phyloP scores from a whole-genome alignment of 2,113 vertebrate species.

The Seriola quinqueradiata region DNA sequence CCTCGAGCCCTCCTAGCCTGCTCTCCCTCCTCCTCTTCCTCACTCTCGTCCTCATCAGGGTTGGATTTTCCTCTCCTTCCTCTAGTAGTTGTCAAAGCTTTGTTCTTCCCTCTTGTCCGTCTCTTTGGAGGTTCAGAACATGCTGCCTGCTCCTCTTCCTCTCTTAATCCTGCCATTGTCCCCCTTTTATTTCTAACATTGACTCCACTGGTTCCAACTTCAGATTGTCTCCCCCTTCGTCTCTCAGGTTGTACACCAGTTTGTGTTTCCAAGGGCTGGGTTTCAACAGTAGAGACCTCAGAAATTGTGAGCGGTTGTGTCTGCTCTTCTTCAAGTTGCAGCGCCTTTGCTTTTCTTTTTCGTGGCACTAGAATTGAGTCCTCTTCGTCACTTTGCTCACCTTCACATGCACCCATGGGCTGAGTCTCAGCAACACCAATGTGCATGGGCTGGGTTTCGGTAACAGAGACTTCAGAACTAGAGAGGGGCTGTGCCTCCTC shows the following conservation, averaged over 20 bases:
- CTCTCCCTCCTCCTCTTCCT: conserved; percentile 32
- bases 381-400: neutral
- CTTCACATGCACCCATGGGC: conserved; percentile 12
- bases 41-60: conserved; percentile 31
- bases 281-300: conserved; percentile 26
- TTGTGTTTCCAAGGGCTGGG: conserved; percentile 20
- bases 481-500: conserved; percentile 27
- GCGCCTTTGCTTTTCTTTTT: conserved; percentile 29
- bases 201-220: conserved; percentile 26
- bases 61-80: conserved; percentile 27
- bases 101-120: conserved; percentile 52
- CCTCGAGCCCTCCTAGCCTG: conserved; percentile 12
- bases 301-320: neutral
- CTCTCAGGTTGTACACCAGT: neutral
- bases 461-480: neutral
- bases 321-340: conserved; percentile 35
- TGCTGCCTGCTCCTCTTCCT: conserved; percentile 32
- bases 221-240: neutral
- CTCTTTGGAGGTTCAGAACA: conserved; percentile 34
- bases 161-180: conserved; percentile 17
- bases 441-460: conserved; percentile 30
- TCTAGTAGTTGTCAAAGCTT: conserved; percentile 35
- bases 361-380: neutral
- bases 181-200: conserved; percentile 18
- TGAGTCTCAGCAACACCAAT: conserved; percentile 6